Percentiles rank a stretch among this genome's conserved stretches.
These are phyloP conservation scores for Rhysida immarginata DNA, from an alignment of 1,140 invertebrate genomes.

Conservation along the genomic window DNA sequence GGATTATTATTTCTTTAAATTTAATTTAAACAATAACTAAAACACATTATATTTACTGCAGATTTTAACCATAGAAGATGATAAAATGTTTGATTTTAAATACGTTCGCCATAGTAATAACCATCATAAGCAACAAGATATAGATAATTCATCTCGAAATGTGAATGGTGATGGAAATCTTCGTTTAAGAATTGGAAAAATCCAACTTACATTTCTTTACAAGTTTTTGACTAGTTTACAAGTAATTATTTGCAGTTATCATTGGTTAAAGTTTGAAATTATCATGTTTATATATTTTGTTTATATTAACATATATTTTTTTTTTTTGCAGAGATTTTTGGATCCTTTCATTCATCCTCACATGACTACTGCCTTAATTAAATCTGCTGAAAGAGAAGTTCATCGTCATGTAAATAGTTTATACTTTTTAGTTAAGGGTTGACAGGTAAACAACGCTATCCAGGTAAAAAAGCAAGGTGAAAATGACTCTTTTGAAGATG, in stretches of 20 bases:
- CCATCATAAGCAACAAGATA: constrained; percentile 28
- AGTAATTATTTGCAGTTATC: not conserved
- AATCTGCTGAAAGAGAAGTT: constrained; percentile 15
- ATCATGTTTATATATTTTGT: not conserved
- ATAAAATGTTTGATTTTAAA: constrained; percentile 58
- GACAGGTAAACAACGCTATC: too few relatives aligned
- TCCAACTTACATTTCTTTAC: constrained; percentile 52
- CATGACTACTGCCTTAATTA: constrained; percentile 28
- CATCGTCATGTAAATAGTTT: constrained; percentile 15
- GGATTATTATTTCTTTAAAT: constrained; percentile 1
- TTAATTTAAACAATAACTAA: not conserved
- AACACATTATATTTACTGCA: constrained; percentile 21
- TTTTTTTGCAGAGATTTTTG: constrained; percentile 42
- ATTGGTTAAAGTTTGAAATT: constrained; percentile 17
- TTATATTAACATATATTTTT: not conserved
- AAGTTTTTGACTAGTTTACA: constrained; percentile 54
- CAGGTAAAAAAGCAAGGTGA: too few relatives aligned
- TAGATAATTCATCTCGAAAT: constrained; percentile 24
- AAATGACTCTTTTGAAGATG: too few relatives aligned
- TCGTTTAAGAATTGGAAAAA: constrained; percentile 47
- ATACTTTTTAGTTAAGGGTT: too few relatives aligned
- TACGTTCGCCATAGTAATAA: constrained; percentile 50
- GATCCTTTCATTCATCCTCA: constrained; percentile 41
- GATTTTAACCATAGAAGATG: constrained; percentile 53
- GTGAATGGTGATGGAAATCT: constrained; percentile 49